Conservation (phyloP, 2,113 vertebrate genomes). For the Heterocephalus glaber region DNA sequence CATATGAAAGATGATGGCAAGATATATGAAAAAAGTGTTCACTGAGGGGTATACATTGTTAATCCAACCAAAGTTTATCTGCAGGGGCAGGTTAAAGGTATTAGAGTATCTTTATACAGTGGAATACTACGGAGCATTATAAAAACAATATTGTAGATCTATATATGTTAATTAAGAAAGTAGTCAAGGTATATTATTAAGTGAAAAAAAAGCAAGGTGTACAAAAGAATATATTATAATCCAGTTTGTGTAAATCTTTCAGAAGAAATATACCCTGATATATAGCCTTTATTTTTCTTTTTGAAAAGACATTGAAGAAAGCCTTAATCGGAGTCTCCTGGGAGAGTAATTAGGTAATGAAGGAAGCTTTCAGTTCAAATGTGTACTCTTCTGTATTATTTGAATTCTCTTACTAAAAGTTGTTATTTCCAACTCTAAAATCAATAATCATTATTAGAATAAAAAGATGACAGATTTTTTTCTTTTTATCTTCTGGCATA, state of each 20-base stretch:
- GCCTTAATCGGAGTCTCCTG: not conserved
- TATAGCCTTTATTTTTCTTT: not conserved
- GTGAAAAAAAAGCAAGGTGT: not conserved
- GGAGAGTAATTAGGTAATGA: not conserved
- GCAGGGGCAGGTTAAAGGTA: not conserved
- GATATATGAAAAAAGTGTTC: not conserved
- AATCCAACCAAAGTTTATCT: not conserved
- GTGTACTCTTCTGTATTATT: not conserved
- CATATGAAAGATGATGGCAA: not conserved
- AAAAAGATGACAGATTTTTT: not conserved
- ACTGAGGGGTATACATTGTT: not conserved
- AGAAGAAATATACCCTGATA: not conserved
- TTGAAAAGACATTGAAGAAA: not conserved
- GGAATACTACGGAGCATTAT: not conserved
- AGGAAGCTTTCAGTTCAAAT: slow-evolving; percentile 20
- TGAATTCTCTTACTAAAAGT: slow-evolving; percentile 25
- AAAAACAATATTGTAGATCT: not conserved
- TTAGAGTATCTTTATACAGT: not conserved
- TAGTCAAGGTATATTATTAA: not conserved
- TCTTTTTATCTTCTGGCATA: not conserved
- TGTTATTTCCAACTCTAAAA: slow-evolving; percentile 13
- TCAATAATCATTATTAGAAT: not conserved
- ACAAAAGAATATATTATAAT: not conserved
- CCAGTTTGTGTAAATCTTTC: not conserved
- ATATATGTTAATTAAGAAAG: not conserved